Base-by-base conservation (phyloP, 2,797 vertebrate species). In the Enteromius trimaculatus region DNA sequence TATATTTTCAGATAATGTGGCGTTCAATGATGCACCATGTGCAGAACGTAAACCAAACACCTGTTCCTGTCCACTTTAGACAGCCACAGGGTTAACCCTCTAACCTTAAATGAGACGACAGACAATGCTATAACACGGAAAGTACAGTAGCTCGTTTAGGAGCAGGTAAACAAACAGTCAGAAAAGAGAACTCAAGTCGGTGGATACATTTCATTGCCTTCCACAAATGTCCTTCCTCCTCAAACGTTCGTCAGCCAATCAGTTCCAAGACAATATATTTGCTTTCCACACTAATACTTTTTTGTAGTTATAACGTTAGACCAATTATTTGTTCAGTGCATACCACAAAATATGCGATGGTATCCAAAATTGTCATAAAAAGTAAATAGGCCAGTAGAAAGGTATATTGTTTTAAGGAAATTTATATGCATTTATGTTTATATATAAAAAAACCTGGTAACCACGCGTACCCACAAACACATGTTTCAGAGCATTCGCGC, bases 1-100 rank as follows among this genome's bases (percentile, higher is more conserved):
- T 88, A 34, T 87, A 3, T 85, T 90, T 91, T 77, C 88, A 94
- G 93, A 71, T 78, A 47, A 84, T 7, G 86, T 90, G 71, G 85
- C 87, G 83, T 93, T 95, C 80, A 94, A 89, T 82, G 90, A 93
- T 80, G 86, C 90, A 84, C 86, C 86, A 0, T 94, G 93, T 34
- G 31, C 31, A 34, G 31, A 34, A 55, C 79, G 80, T 75, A 87
- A 90, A 60, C 78, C 92, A 0, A 93, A 91, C 75, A 72, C 94
- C 85, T 94, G 92, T 88, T 93, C 91, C 53, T 88, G 83, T 58
- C 78, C 89, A 44, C 3, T 70, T 51, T 34, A 72, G 64, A 51
- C 31, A 49, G 53, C 2, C 47, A 6, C 8, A 16, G 9, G 13
- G 19, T 7, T n/a, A n/a, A n/a, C n/a, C n/a, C n/a, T n/a, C n/a